Base-by-base conservation (phyloP, 2,797 vertebrate genomes). In the Rhyacichthys aspro region DNA sequence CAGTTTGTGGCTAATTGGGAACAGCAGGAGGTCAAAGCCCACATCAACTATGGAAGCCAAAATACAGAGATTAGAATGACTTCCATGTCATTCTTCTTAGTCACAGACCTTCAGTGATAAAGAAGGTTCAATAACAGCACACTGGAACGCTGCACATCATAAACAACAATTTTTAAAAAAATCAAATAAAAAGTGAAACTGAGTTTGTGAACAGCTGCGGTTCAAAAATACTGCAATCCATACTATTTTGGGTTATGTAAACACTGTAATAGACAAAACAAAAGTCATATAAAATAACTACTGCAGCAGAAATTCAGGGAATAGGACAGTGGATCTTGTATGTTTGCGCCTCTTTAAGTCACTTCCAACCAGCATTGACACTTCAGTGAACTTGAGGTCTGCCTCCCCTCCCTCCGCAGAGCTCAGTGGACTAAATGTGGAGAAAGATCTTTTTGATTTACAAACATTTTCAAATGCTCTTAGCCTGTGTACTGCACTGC, bases 371-470 rank as follows among this genome's bases (percentile, higher is more conserved):
- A 72, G 70, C 67, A 67, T 19, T 82, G 85, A 84, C 78, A 73
- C 83, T 78, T 85, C 59, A 55, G 74, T 85, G 80, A 88, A 83
- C 87, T 70, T 77, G 77, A 84, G 57, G 76, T 78, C 71, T 33
- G 63, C 62, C 74, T 83, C 76, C 69, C 77, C 74, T 74, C 67
- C 72, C 56, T 59, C 64, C 68, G 76, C 59, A 62, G 59, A 77
- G 66, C 65, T 6, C 63, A 75, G 74, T 61, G 62, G 52, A 19
- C 68, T 69, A 56, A 72, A 76, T 75, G 54, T 67, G 60, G 48
- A 80, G 74, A 66, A 52, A 82, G 67, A 23, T 16, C 72, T 66
- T 74, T 65, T 67, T 67, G 66, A 75, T 72, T 72, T 55, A 67
- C 67, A 76, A 77, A 81, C 80, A 74, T 77, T 59, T 70, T 71